These are phyloP conservation scores for Takifugu flavidus DNA, from an alignment of 2,113 vertebrate genomes.

Conservation along the genomic window DNA sequence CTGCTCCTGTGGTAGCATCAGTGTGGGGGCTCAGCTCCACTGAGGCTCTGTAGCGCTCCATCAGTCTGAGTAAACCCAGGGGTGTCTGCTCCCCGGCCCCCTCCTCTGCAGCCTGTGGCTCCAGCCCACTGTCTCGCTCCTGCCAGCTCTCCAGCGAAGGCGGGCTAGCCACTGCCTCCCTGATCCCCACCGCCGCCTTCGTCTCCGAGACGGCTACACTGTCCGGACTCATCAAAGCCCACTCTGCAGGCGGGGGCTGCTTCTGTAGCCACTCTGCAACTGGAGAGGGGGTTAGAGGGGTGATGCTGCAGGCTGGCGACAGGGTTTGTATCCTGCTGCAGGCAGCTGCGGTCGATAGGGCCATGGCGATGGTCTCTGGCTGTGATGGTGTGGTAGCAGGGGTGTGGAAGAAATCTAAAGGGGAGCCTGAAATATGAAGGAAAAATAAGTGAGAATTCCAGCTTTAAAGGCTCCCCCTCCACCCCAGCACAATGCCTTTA, in stretches of 20 bases:
- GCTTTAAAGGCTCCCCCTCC: slow-evolving; percentile 8
- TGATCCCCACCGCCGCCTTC: slow-evolving; percentile 11
- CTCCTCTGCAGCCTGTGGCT: slow-evolving; percentile 42
- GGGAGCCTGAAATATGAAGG: slow-evolving; percentile 51
- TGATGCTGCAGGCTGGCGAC: slow-evolving; percentile 32
- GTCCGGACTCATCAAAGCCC: slow-evolving; percentile 60
- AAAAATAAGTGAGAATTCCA: not conserved
- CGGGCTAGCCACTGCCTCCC: slow-evolving; percentile 8
- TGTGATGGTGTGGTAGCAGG: slow-evolving; percentile 66
- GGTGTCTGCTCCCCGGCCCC: slow-evolving; percentile 52
- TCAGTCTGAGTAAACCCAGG: slow-evolving; percentile 58
- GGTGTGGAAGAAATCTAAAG: slow-evolving; percentile 73
- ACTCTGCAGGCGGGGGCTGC: slow-evolving; percentile 47
- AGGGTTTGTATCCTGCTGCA: slow-evolving; percentile 37
- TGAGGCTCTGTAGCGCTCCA: slow-evolving; percentile 62
- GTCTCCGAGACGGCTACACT: slow-evolving; percentile 7
- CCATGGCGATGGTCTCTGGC: slow-evolving; percentile 57
- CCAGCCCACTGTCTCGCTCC: slow-evolving; percentile 55
- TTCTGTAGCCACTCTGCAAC: slow-evolving; percentile 44
- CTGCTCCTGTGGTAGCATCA: slow-evolving; percentile 55
- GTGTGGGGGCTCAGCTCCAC: slow-evolving; percentile 44
- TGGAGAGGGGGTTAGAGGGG: slow-evolving; percentile 25
- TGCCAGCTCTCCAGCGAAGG: slow-evolving; percentile 56
- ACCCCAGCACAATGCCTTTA: not conserved
- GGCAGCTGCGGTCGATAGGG: slow-evolving; percentile 41